Conservation (phyloP, 2,113 vertebrate genomes). For the Prochilodus magdalenae region DNA sequence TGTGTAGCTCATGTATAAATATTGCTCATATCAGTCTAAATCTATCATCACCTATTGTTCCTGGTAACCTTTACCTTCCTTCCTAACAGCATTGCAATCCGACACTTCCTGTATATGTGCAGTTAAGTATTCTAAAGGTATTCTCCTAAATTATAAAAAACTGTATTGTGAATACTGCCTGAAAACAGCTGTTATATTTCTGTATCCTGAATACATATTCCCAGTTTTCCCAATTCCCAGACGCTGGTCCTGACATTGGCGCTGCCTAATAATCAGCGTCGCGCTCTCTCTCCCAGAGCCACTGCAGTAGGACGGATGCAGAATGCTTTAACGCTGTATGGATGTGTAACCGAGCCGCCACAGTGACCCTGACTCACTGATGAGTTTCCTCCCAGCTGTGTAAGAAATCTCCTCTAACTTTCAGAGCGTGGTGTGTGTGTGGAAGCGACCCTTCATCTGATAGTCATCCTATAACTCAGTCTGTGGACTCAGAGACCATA, state of each 20-base stretch:
- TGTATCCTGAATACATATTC: no score
- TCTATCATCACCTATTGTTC: no score
- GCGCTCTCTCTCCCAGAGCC: neutral
- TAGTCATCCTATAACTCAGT: constrained; percentile 8
- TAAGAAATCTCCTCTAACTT: neutral
- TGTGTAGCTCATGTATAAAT: no score
- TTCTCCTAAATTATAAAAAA: no score
- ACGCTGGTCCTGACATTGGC: neutral
- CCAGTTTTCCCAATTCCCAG: no score
- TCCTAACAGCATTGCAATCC: no score
- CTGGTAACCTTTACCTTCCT: no score
- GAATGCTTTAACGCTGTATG: neutral
- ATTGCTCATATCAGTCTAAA: no score
- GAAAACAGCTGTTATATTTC: no score
- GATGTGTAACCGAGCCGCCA: neutral
- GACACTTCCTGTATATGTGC: no score
- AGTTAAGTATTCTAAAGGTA: no score
- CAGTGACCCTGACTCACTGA: neutral
- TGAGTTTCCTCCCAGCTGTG: neutral
- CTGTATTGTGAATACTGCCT: no score
- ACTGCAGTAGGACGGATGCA: neutral
- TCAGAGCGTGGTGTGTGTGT: neutral
- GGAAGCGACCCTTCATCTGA: constrained; percentile 3
- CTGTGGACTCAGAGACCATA: constrained; percentile 41
- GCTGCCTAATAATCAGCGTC: neutral